A percentile compares a stretch with the other conserved stretches of the same genome.
Conservation (phyloP, 2,797 vertebrate genomes). For the Halcyon chelicuti region DNA sequence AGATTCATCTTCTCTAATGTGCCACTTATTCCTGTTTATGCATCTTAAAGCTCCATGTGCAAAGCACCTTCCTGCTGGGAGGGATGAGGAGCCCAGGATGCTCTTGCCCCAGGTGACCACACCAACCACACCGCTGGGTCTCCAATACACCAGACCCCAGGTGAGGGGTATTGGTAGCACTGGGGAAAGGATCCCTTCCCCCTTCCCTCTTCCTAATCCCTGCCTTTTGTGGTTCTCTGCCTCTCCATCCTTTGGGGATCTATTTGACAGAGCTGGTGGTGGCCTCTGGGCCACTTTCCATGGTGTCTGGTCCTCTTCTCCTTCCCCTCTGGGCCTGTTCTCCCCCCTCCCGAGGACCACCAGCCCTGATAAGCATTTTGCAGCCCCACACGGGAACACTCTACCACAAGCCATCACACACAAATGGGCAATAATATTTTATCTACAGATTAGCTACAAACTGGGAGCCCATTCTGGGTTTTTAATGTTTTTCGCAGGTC, state of each 20-base stretch:
- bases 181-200: not conserved
- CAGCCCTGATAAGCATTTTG: not conserved
- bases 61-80: not conserved
- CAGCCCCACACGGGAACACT: accelerated
- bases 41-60: not conserved
- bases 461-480: not conserved
- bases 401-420: not conserved
- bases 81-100: not conserved
- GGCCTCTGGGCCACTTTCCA: not conserved
- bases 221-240: not conserved
- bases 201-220: not conserved
- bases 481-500: not conserved
- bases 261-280: not conserved
- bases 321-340: not conserved
- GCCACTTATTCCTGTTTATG: not conserved
- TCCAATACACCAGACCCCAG: not conserved
- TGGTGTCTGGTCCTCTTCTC: accelerated
- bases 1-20: not conserved
- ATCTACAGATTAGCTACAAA: not conserved
- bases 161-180: not conserved
- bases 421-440: not conserved
- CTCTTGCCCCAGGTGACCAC: accelerated
- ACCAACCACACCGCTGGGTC: accelerated
- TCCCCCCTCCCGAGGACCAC: not conserved
- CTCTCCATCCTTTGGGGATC: not conserved